Evolutionary conservation across 1,140 invertebrate genomes (phyloP), one percentile per base, ranked within the genome.

Genomic region (Eriosoma lanigerum): DNA sequence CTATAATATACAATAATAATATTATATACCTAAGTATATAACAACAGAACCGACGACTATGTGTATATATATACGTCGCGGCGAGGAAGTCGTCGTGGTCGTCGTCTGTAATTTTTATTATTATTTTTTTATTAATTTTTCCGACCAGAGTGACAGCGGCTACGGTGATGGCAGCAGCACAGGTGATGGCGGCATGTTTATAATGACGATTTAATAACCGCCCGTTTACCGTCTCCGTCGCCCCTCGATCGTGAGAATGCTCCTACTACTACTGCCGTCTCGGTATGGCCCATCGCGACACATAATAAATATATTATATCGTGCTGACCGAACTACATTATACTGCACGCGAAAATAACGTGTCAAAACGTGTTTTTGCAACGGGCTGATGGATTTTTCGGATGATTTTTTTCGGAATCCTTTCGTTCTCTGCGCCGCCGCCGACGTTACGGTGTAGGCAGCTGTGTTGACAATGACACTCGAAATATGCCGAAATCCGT

Each of bases 381-480:
- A 78, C 56, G 56, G 56, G 54, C 38, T 38, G 29, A 29, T 56
- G 58, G 75, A 78, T 78, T 52, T 72, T 72, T 29, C 38, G 73
- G 13, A 76, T 38, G 13, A 46, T 44, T 46, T 68, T 64, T 70
- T 46, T 50, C 29, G 17, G 50, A 58, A 60, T 58, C 75, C 75
- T 78, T 78, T 58, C 56, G 75, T 32, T 8, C 38, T 44, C 10
- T 17, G 15, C 6, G 13, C n/a, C 13, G 32, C n/a, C 15, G 54
- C 54, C 32, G 32, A 3, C 8, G 32, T 38, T 38, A 38, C 8
- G 8, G 8, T 38, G 8, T 38, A 38, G 56, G 54, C 73, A 58
- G 73, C 73, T 76, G 73, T 76, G 54, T 76, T 76, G 73, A 78
- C 75, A 78, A 78, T 78, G 75, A 48, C 75, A 78, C 75, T 78